A percentile compares a stretch with the other conserved stretches of the same genome.
phyloP scores from a whole-genome alignment of 2,888 invertebrate species.

The Desoria tigrina region DNA sequence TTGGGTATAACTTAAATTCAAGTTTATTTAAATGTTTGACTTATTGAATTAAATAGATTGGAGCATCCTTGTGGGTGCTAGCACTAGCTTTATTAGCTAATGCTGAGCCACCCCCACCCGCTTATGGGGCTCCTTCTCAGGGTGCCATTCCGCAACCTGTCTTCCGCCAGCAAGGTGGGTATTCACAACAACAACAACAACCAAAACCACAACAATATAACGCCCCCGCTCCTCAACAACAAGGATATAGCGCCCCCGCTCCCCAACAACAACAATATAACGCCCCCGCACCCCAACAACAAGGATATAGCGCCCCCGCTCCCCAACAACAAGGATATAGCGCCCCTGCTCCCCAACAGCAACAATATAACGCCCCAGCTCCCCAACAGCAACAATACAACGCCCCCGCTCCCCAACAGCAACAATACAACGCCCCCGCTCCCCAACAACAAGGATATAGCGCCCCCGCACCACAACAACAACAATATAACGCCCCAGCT shows the following conservation, averaged over 20 bases:
- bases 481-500: slow-evolving; percentile 59
- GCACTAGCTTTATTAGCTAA: slow-evolving; percentile 26
- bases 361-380: slow-evolving; percentile 18
- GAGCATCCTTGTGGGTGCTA: slow-evolving; percentile 42
- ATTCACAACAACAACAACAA: slow-evolving; percentile 29
- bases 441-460: slow-evolving; percentile 37
- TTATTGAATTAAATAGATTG: neutral
- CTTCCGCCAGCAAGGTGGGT: slow-evolving; percentile 22
- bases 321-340: slow-evolving; percentile 25
- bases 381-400: slow-evolving; percentile 34
- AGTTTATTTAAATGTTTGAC: too few species aligned
- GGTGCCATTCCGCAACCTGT: slow-evolving; percentile 3
- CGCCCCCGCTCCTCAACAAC: slow-evolving; percentile 27
- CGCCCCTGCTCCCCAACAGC: slow-evolving; percentile 25
- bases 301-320: slow-evolving; percentile 30
- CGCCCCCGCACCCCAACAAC: neutral
- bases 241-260: slow-evolving; percentile 13
- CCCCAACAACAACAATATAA: slow-evolving; percentile 12
- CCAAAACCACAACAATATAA: slow-evolving; percentile 28
- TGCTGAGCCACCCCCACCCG: slow-evolving; percentile 13
- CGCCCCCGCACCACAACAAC: slow-evolving; percentile 59
- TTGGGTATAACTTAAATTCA: too few species aligned
- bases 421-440: slow-evolving; percentile 24
- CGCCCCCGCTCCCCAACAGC: slow-evolving; percentile 31
- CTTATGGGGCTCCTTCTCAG: slow-evolving; percentile 11